Percentiles rank a stretch among this genome's conserved stretches.
Evolutionary conservation across 1,140 invertebrate species (phyloP).

Genomic region (Micrasema longulum): DNA sequence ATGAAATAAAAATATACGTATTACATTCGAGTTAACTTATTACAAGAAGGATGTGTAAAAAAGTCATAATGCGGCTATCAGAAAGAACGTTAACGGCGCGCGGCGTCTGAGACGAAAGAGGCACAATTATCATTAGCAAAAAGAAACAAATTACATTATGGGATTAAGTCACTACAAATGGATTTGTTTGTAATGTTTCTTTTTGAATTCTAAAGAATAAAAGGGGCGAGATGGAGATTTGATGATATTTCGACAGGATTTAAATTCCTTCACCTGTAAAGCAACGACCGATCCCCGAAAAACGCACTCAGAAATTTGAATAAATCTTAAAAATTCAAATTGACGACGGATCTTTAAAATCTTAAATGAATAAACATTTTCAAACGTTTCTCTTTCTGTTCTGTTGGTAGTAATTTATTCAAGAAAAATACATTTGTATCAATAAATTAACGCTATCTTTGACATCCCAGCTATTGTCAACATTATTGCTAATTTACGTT

Average conservation of each 20-base stretch:
- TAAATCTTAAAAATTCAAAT: too few relatives aligned
- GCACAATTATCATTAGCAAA: conserved; percentile 39
- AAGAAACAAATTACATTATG: conserved; percentile 20
- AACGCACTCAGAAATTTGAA: too few relatives aligned
- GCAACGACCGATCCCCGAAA: too few relatives aligned
- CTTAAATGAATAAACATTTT: too few relatives aligned
- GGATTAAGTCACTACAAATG: conserved; percentile 32
- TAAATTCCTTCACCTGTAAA: background rate
- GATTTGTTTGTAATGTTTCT: conserved; percentile 29
- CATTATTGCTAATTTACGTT: conserved; percentile 27
- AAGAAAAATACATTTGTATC: conserved; percentile 4
- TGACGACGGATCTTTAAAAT: too few relatives aligned
- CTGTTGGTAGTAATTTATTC: conserved; percentile 7
- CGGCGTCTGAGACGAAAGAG: background rate
- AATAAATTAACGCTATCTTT: conserved; percentile 1
- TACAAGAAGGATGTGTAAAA: conserved; percentile 26
- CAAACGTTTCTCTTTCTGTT: too few relatives aligned
- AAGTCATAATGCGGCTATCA: conserved; percentile 34
- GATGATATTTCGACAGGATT: conserved; percentile 21
- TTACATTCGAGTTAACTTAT: conserved; percentile 34
- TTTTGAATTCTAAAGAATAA: background rate
- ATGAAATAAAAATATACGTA: conserved; percentile 41
- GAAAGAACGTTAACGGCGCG: conserved; percentile 28
- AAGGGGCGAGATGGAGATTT: conserved; percentile 7
- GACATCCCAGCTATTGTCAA: conserved; percentile 20